phyloP scores from a whole-genome alignment of 2,113 vertebrate species.

The Actenoides lindsayi region DNA sequence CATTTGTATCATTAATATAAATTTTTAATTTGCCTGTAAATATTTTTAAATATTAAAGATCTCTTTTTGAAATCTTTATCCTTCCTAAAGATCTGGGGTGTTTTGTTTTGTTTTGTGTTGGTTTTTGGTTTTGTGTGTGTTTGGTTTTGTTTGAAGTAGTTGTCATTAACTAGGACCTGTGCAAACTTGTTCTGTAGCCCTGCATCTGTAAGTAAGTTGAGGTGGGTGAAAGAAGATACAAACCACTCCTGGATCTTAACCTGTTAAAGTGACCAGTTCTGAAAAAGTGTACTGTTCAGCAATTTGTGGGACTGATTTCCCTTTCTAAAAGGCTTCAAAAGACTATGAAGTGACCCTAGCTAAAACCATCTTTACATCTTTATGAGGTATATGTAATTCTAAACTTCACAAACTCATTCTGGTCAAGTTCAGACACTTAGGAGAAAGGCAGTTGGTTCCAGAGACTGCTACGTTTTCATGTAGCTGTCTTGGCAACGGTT shows the following conservation, averaged over 20 bases:
- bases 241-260: too few relatives aligned
- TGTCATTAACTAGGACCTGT: neutral
- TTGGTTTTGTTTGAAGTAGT: neutral
- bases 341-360: neutral
- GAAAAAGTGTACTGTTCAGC: neutral
- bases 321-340: neutral
- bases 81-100: neutral
- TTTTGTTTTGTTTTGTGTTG: neutral
- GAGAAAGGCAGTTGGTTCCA: neutral
- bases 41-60: conserved; percentile 66
- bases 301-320: neutral
- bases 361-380: neutral
- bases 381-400: neutral
- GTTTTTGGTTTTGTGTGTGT: neutral
- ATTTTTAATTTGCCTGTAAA: conserved; percentile 47
- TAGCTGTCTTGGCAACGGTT: neutral
- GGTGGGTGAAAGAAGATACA: too few relatives aligned
- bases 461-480: neutral
- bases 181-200: neutral
- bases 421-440: neutral
- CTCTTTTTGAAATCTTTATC: conserved; percentile 29
- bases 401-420: neutral
- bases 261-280: neutral
- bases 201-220: neutral
- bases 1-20: conserved; percentile 14